Evolutionary conservation across 2,888 invertebrate species (phyloP), one percentile per base, ranked within the genome.

Genomic region (Liodrosophila aerea): DNA sequence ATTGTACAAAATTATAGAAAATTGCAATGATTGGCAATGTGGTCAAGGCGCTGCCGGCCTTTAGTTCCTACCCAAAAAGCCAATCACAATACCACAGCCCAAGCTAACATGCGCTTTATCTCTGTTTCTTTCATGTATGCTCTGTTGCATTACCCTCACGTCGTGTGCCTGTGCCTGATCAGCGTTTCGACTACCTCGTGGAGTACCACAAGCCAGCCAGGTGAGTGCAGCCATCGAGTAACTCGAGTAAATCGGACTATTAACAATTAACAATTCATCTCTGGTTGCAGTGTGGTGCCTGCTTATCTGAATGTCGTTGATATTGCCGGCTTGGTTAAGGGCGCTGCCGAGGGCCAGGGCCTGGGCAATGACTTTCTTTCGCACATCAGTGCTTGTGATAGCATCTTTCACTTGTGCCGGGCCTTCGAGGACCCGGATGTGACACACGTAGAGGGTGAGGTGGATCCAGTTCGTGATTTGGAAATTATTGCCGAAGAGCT

Each of bases 301-400:
- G 99, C 99, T 0, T 99, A 95, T 90, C 91, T 99, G 69, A 99
- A 98, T 89, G 96, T 99, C 29, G 97, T 98, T 27, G 99, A 99
- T 89, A 99, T 99, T 84, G 99, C 99, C 51, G 99, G 99, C 7
- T 91, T 99, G 70, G 99, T 99, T 31, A 97, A 98, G 87, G 99
- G 99, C 27, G 99, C 99, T 1, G 96, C 98, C 2, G 98, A 99
- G 89, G 99, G 99, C 0, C 85, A 82, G 54, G 87, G 99, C 1
- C 92, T 99, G 53, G 99, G 99, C 86, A 99, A 99, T 90, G 98
- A 98, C 64, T 99, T 99, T 91, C 93, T 99, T 40, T 98, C 99
- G 4, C 98, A 99, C 91, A 99, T 99, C 87, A 96, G 95, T 89
- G 99, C 98, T 11, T 99, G 99, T 89, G 99, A 99, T 90, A 97